Conservation (phyloP, 1,140 invertebrate genomes). For the Sitophilus oryzae region DNA sequence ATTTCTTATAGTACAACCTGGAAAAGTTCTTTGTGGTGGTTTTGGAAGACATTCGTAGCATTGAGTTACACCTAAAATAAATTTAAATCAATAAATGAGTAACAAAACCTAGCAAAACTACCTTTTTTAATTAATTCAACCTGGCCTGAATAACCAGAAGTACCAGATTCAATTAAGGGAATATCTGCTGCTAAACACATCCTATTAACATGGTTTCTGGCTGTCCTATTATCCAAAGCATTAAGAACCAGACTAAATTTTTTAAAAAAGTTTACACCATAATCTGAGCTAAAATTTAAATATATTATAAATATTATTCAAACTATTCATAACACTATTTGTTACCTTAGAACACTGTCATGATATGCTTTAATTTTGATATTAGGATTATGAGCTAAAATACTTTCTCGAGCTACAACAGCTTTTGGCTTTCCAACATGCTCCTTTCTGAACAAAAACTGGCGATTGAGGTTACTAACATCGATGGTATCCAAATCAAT, state of each 20-base stretch:
- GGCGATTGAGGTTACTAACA: constrained; percentile 97
- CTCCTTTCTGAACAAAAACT: constrained; percentile 95
- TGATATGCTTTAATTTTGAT: constrained; percentile 85
- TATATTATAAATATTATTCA: neutral
- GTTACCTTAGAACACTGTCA: constrained; percentile 88
- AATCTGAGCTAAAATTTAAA: constrained; percentile 68
- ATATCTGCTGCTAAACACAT: constrained; percentile 95
- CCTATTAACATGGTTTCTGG: constrained; percentile 96
- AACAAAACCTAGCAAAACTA: neutral
- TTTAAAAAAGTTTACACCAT: constrained; percentile 88
- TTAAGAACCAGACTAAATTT: constrained; percentile 92
- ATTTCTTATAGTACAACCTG: constrained; percentile 97
- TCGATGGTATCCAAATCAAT: constrained; percentile 99
- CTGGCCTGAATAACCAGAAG: constrained; percentile 93
- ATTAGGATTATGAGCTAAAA: constrained; percentile 82
- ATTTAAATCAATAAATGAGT: neutral
- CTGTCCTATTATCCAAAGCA: constrained; percentile 94
- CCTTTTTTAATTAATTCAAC: constrained; percentile 82
- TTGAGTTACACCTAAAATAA: constrained; percentile 61
- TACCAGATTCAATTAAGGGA: constrained; percentile 94
- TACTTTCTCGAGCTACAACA: constrained; percentile 80
- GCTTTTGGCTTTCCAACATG: constrained; percentile 98
- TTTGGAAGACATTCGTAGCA: constrained; percentile 97
- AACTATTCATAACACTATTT: constrained; percentile 5
- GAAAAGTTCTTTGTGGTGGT: constrained; percentile 85